Percentiles rank a stretch among this genome's conserved stretches.
These are phyloP conservation scores for Mylabris sibirica DNA, from an alignment of 2,888 invertebrate genomes.

Conservation along the genomic window DNA sequence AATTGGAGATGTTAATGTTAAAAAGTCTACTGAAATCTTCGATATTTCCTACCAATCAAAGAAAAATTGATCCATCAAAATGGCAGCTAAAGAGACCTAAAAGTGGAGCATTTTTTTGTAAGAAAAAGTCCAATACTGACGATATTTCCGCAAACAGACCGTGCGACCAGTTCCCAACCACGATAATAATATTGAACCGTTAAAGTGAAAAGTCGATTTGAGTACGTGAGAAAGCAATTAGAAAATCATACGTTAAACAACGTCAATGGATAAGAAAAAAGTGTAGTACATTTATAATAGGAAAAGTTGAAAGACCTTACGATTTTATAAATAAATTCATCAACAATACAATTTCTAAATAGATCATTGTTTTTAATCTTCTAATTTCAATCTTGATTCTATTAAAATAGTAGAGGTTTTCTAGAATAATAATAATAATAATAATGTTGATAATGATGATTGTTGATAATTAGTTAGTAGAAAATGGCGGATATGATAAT, in stretches of 20 bases:
- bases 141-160: conserved; percentile 1
- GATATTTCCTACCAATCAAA: no score
- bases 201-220: conserved; percentile 31
- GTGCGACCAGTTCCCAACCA: conserved; percentile 23
- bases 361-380: conserved; percentile 3
- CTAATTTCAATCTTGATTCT: background rate
- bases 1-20: no score
- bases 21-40: no score
- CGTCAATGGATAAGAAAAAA: background rate
- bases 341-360: conserved; percentile 9
- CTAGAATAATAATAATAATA: background rate
- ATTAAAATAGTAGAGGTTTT: conserved; percentile 1
- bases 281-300: background rate
- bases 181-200: conserved; percentile 30
- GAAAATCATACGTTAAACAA: conserved; percentile 30
- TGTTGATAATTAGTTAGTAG: conserved; percentile 39
- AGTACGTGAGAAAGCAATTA: conserved; percentile 41
- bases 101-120: background rate
- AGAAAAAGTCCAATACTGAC: background rate
- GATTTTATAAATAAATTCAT: conserved; percentile 9
- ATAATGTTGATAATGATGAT: conserved; percentile 14
- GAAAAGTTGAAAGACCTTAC: conserved; percentile 34
- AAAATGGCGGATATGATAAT: conserved; percentile 55
- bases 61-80: no score
- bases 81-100: no score